Evolutionary conservation across 1,140 invertebrate genomes (phyloP).

Genomic region (Anthonomus grandis): DNA sequence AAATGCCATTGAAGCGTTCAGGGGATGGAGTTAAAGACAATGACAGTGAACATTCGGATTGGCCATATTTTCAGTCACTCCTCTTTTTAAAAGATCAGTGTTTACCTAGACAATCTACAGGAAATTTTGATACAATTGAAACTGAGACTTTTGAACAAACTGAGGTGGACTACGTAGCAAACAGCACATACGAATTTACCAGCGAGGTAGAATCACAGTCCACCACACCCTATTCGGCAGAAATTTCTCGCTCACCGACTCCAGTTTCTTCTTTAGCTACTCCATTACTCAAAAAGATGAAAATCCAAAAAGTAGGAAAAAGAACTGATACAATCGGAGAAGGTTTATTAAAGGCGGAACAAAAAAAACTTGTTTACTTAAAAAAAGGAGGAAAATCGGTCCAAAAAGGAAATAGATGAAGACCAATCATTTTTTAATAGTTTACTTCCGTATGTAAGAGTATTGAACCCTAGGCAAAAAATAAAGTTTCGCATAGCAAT

Average conservation of each 20-base stretch:
- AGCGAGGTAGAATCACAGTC: slow-evolving; percentile 15
- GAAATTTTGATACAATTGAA: slow-evolving; percentile 4
- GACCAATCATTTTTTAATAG: slow-evolving; percentile 8
- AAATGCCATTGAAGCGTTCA: slow-evolving; percentile 2
- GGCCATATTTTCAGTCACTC: no score
- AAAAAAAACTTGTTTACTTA: slow-evolving; percentile 5
- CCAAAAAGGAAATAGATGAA: slow-evolving; percentile 11
- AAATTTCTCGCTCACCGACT: slow-evolving; percentile 14
- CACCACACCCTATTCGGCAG: slow-evolving; percentile 10
- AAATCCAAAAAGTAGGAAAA: not conserved
- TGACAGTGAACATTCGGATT: not conserved
- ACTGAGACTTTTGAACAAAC: not conserved
- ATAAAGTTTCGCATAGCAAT: slow-evolving; percentile 9
- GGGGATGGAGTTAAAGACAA: slow-evolving; percentile 8
- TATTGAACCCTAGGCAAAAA: slow-evolving; percentile 9
- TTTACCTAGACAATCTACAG: not conserved
- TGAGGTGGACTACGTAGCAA: slow-evolving; percentile 4
- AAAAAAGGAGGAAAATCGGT: slow-evolving; percentile 7
- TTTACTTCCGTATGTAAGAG: slow-evolving; percentile 1
- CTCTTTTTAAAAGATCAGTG: slow-evolving; percentile 17
- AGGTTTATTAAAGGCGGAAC: slow-evolving; percentile 5
- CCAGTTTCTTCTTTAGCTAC: not conserved
- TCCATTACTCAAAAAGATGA: slow-evolving; percentile 2
- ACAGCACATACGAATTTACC: slow-evolving; percentile 14
- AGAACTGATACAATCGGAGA: not conserved